These are phyloP conservation scores for Edolisoma coerulescens DNA, from an alignment of 2,113 vertebrate species.

Conservation along the genomic window DNA sequence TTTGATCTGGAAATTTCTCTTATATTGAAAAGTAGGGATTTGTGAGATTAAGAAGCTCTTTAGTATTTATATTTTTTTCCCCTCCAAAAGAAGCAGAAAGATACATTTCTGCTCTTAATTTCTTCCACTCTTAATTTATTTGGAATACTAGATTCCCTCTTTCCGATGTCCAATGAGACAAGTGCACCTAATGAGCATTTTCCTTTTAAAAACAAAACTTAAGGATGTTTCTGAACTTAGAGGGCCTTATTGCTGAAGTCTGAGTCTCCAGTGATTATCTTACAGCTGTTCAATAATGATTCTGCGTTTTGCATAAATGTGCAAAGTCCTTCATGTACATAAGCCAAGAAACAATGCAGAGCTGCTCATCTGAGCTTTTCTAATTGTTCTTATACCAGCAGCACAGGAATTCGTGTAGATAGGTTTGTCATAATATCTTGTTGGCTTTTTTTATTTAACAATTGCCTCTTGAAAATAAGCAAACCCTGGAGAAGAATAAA, in stretches of 20 bases:
- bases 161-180: background rate
- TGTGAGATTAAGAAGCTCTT: background rate
- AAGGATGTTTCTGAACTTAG: background rate
- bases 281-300: slow-evolving; percentile 12
- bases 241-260: background rate
- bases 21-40: background rate
- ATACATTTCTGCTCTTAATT: background rate
- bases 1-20: background rate
- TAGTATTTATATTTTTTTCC: background rate
- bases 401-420: slow-evolving; percentile 52
- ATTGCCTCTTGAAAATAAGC: slow-evolving; percentile 50
- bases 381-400: slow-evolving; percentile 45
- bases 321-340: background rate
- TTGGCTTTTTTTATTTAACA: slow-evolving; percentile 54
- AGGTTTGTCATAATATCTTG: slow-evolving; percentile 49
- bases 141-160: background rate
- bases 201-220: background rate
- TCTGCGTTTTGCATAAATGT: background rate
- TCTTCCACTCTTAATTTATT: background rate
- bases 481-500: slow-evolving; percentile 59
- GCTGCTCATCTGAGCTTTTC: slow-evolving; percentile 14
- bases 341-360: slow-evolving; percentile 29
- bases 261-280: background rate
- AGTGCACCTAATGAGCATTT: background rate
- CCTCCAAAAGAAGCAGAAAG: background rate